These are phyloP conservation scores for Mormyrus proboscirostris DNA, from an alignment of 2,797 vertebrate genomes.

Conservation along the genomic window DNA sequence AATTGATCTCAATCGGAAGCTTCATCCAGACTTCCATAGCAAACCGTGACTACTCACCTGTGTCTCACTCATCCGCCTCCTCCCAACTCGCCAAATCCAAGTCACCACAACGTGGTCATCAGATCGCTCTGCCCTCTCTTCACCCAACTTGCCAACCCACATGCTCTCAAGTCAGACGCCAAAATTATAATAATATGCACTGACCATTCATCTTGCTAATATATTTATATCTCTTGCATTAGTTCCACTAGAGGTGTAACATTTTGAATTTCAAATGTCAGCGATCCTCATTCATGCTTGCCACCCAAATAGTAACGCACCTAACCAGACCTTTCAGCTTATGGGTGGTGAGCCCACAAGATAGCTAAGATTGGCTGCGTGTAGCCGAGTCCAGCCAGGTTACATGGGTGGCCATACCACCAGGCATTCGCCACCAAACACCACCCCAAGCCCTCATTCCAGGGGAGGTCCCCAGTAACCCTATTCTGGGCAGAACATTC, in stretches of 20 bases:
- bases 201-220: neutral
- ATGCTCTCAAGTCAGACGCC: neutral
- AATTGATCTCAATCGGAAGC: neutral
- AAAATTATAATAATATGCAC: neutral
- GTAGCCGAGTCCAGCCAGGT: neutral
- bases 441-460: neutral
- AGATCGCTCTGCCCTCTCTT: neutral
- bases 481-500: neutral
- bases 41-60: neutral
- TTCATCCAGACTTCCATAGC: neutral
- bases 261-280: neutral
- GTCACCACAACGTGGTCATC: neutral
- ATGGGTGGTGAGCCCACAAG: neutral
- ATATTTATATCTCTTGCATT: neutral
- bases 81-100: neutral
- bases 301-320: neutral
- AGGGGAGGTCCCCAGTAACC: neutral
- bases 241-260: neutral
- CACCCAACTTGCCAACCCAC: neutral
- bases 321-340: neutral
- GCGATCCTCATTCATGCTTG: neutral
- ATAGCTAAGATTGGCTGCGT: neutral
- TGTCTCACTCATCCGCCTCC: neutral
- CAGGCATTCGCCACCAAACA: neutral
- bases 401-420: neutral